Conservation (phyloP, 2,797 vertebrate genomes). For the Sparus aurata region DNA sequence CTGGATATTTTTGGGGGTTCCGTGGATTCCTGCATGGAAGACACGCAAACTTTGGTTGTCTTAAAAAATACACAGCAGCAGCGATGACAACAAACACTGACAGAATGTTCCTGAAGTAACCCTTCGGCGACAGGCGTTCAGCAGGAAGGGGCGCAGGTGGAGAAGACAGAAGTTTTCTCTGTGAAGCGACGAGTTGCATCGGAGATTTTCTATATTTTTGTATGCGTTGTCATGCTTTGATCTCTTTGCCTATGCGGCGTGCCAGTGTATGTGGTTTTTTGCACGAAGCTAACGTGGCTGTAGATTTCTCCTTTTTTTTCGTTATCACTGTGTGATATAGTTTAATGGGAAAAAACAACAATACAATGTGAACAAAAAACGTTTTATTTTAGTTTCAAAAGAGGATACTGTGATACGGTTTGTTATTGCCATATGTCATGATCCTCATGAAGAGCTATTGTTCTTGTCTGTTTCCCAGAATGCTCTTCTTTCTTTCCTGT, state of each 20-base stretch:
- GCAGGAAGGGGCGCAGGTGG: conserved; percentile 33
- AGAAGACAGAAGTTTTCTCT: conserved; percentile 63
- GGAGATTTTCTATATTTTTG: conserved; percentile 89
- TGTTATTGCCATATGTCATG: conserved; percentile 71
- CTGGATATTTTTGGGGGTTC: conserved; percentile 50
- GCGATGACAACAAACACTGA: conserved; percentile 42
- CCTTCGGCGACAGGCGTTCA: conserved; percentile 43
- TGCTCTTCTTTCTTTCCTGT: conserved; percentile 45
- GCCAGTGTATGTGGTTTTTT: conserved; percentile 85
- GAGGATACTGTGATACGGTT: conserved; percentile 82
- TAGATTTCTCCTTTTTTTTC: conserved; percentile 79
- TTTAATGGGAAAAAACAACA: conserved; percentile 77
- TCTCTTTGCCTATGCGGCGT: conserved; percentile 83
- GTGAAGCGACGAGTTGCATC: conserved; percentile 66
- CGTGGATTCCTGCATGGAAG: conserved; percentile 62
- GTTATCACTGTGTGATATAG: conserved; percentile 90
- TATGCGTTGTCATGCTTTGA: conserved; percentile 85
- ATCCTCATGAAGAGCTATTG: conserved; percentile 63
- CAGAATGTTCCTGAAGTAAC: conserved; percentile 73
- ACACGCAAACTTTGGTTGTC: conserved; percentile 53
- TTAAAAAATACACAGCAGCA: conserved; percentile 26
- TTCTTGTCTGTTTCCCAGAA: conserved; percentile 40
- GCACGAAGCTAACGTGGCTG: conserved; percentile 87
- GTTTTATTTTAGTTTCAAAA: conserved; percentile 68
- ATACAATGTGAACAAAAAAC: conserved; percentile 76